Conservation (phyloP, 2,797 vertebrate genomes). For the Gorsachius magnificus region DNA sequence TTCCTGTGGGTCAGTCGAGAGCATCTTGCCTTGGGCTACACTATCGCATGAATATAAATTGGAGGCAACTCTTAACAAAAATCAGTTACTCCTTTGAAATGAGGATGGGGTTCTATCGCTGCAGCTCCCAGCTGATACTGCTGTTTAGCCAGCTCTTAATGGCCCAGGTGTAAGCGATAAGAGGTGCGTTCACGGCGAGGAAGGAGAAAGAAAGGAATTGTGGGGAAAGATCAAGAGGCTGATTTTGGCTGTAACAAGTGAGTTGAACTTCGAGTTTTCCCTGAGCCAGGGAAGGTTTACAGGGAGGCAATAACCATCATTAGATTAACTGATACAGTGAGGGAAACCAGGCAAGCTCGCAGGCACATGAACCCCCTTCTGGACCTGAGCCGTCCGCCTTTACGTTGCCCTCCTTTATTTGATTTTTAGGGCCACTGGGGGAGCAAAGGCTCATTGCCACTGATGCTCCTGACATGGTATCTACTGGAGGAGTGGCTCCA, state of each 20-base stretch:
- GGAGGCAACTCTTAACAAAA: not conserved
- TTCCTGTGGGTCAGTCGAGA: not conserved
- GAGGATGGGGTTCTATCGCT: rapidly evolving
- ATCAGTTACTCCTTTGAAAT: not conserved
- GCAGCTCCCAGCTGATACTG: not conserved
- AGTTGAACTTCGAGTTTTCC: not conserved
- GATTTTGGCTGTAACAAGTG: not conserved
- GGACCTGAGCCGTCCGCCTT: not conserved
- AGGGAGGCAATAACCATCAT: not conserved
- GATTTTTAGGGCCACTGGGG: not conserved
- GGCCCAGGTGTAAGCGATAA: not conserved
- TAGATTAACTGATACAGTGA: not conserved
- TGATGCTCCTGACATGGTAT: rapidly evolving
- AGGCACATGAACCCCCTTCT: not conserved
- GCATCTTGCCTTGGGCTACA: not conserved
- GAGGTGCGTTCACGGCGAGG: not conserved
- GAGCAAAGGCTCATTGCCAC: not conserved
- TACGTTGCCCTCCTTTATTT: not conserved
- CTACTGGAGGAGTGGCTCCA: rapidly evolving
- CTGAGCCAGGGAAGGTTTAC: not conserved
- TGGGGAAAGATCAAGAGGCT: not conserved
- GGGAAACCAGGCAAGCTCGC: not conserved
- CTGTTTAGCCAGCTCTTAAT: not conserved
- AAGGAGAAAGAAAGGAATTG: not conserved
- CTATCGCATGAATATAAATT: not conserved